phyloP scores from a whole-genome alignment of 2,113 vertebrate species.

The Heterochromis multidens region DNA sequence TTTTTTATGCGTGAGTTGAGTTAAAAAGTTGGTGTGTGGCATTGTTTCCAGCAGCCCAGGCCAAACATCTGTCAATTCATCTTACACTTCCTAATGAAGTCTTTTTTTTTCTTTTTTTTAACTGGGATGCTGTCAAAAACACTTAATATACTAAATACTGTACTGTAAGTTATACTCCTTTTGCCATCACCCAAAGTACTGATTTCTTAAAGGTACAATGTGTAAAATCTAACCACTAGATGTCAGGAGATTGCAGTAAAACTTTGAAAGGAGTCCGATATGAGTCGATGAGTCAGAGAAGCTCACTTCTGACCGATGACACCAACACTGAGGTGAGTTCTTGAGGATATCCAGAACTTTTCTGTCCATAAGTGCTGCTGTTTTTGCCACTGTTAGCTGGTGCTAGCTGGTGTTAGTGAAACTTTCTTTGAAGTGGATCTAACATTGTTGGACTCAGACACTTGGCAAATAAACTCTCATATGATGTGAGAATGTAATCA shows the following conservation, averaged over 20 bases:
- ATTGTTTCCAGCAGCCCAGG: slow-evolving; percentile 17
- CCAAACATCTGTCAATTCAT: slow-evolving; percentile 63
- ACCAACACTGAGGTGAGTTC: background rate
- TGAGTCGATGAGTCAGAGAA: background rate
- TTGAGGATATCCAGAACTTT: background rate
- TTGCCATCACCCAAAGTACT: background rate
- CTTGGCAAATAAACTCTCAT: background rate
- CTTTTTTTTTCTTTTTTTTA: background rate
- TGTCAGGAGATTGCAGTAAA: background rate
- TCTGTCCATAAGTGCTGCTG: background rate
- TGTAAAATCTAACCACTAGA: background rate
- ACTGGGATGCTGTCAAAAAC: background rate
- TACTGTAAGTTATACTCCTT: background rate
- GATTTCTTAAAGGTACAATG: background rate
- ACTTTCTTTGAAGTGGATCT: background rate
- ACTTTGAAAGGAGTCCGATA: background rate
- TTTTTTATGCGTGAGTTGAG: slow-evolving; percentile 21
- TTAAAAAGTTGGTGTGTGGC: slow-evolving; percentile 20
- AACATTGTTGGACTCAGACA: background rate
- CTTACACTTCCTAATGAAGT: slow-evolving; percentile 60
- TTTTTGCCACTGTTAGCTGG: background rate
- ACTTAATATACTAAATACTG: background rate
- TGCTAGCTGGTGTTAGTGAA: background rate
- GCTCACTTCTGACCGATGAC: background rate
- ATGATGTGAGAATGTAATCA: too few relatives aligned